A percentile compares a stretch with the other conserved stretches of the same genome.
Evolutionary conservation across 1,140 invertebrate genomes (phyloP).

Genomic region (Aphaenogaster rudis): DNA sequence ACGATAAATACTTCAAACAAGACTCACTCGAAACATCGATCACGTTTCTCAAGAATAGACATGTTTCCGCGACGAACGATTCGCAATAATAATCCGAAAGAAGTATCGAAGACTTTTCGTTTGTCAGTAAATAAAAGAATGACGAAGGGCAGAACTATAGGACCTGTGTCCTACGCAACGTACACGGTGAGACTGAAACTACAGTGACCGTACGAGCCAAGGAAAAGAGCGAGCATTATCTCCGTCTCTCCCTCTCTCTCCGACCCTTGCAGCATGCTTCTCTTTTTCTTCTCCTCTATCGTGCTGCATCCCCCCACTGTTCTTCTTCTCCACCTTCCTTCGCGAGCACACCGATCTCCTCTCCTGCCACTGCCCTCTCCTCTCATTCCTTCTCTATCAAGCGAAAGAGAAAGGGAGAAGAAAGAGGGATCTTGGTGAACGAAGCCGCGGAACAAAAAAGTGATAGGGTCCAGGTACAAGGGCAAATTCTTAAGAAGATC

Average conservation of each 20-base stretch:
- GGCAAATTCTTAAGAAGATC: constrained; percentile 76
- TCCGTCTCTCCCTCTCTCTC: constrained; percentile 54
- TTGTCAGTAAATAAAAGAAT: neutral
- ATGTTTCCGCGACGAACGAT: neutral
- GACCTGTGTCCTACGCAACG: constrained; percentile 71
- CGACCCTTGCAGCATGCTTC: constrained; percentile 25
- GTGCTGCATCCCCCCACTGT: constrained; percentile 57
- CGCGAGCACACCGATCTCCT: constrained; percentile 46
- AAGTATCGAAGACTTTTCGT: neutral
- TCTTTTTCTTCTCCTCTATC: constrained; percentile 63
- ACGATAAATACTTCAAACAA: neutral
- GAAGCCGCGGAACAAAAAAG: constrained; percentile 69
- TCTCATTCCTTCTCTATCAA: neutral
- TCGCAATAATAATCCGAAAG: neutral
- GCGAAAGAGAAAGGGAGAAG: neutral
- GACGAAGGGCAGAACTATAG: constrained; percentile 10
- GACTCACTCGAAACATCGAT: neutral
- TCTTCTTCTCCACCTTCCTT: constrained; percentile 62
- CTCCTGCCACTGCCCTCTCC: neutral
- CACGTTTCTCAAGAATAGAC: neutral
- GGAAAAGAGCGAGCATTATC: constrained; percentile 70
- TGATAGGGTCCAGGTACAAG: constrained; percentile 77
- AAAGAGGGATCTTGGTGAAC: constrained; percentile 28
- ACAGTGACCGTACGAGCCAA: constrained; percentile 75
- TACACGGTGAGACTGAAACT: constrained; percentile 77